phyloP scores from a whole-genome alignment of 2,888 invertebrate genomes.

The Eristalis arbustorum region DNA sequence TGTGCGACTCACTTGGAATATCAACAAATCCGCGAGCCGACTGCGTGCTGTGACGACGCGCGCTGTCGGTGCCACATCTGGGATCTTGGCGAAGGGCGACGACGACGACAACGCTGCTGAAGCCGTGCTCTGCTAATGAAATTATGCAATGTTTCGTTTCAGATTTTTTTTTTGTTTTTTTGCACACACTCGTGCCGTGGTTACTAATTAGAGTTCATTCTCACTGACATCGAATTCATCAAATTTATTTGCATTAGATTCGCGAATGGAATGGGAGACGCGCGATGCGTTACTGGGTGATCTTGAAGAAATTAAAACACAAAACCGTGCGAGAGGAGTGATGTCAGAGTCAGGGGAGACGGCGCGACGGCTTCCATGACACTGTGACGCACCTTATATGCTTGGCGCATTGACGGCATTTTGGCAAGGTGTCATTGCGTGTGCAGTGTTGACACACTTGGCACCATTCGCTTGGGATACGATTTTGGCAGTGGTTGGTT shows the following conservation, averaged over 20 bases:
- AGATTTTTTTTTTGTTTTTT: neutral
- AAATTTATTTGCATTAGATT: neutral
- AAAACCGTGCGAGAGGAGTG: neutral
- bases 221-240: neutral
- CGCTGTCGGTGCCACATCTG: neutral
- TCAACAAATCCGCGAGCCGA: neutral
- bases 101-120: neutral
- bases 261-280: too few species aligned
- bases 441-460: neutral
- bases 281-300: neutral
- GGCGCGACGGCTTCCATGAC: neutral
- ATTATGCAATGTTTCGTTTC: neutral
- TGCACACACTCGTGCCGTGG: neutral
- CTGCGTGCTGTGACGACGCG: neutral
- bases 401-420: neutral
- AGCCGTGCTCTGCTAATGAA: neutral
- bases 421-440: neutral
- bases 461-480: neutral
- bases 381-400: neutral
- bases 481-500: neutral
- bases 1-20: neutral
- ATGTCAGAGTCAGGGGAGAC: neutral
- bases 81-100: neutral
- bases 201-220: neutral
- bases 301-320: neutral